Conservation (phyloP, 1,140 invertebrate genomes). For the Thaumatotibia leucotreta region DNA sequence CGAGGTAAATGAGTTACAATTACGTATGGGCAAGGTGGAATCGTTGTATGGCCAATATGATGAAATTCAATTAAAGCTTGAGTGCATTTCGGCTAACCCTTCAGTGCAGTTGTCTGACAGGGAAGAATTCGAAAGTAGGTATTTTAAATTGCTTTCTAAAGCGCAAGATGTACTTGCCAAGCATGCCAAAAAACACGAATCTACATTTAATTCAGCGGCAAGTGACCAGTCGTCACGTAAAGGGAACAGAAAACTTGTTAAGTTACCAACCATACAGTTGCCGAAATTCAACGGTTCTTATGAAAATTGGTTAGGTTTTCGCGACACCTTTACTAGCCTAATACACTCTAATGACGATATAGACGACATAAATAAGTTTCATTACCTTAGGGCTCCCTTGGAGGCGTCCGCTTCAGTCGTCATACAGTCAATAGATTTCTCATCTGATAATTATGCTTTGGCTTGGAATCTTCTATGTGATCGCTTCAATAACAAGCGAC, state of each 20-base stretch:
- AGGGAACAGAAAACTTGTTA: neutral
- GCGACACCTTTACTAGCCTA: constrained; percentile 15
- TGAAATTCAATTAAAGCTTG: neutral
- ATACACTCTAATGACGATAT: constrained; percentile 19
- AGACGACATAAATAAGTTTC: constrained; percentile 16
- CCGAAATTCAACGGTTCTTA: constrained; percentile 13
- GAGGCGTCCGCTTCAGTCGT: constrained; percentile 14
- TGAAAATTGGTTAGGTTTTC: constrained; percentile 18
- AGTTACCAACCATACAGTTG: constrained; percentile 2
- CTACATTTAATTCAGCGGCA: neutral
- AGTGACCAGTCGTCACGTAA: neutral
- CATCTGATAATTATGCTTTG: constrained; percentile 17
- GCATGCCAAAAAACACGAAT: neutral
- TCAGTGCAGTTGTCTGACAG: neutral
- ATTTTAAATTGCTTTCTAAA: neutral
- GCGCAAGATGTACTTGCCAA: neutral
- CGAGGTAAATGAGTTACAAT: neutral
- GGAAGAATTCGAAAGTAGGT: neutral
- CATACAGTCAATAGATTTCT: constrained; percentile 21
- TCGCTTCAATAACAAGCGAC: constrained; percentile 21
- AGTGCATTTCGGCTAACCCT: neutral
- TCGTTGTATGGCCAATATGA: neutral
- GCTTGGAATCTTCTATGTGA: constrained; percentile 26
- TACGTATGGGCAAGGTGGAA: neutral
- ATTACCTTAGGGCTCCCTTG: constrained; percentile 17